Evolutionary conservation across 1,140 invertebrate genomes (phyloP).

Genomic region (Choristoneura fumiferana): DNA sequence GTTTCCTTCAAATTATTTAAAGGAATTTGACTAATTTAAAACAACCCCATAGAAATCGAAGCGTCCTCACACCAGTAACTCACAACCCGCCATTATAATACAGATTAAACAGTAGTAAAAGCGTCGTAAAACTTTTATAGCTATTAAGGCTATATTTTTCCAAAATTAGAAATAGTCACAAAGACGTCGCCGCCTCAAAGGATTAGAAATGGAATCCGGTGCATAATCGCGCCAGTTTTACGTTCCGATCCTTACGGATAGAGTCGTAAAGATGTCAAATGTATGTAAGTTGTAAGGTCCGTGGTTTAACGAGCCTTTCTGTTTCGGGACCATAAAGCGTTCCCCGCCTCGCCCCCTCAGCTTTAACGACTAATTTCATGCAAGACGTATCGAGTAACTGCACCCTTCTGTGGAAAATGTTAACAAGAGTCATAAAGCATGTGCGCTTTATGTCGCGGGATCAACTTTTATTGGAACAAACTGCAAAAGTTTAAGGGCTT

Average conservation of each 20-base stretch:
- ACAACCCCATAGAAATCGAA: constrained; percentile 5
- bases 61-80: constrained; percentile 39
- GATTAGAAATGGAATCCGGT: constrained; percentile 48
- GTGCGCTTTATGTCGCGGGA: constrained; percentile 1
- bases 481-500: neutral
- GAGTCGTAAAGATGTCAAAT: constrained; percentile 66
- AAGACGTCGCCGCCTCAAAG: constrained; percentile 45
- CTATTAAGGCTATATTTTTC: constrained; percentile 56
- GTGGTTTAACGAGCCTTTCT: constrained; percentile 42
- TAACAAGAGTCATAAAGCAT: constrained; percentile 28
- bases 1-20: constrained; percentile 8
- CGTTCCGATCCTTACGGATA: constrained; percentile 46
- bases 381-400: constrained; percentile 25
- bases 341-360: constrained; percentile 36
- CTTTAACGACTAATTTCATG: constrained; percentile 51
- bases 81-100: constrained; percentile 46
- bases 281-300: constrained; percentile 31
- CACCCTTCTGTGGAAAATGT: constrained; percentile 24
- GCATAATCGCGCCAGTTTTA: constrained; percentile 47
- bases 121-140: constrained; percentile 65
- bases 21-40: neutral
- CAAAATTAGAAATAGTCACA: constrained; percentile 60
- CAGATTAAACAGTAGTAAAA: constrained; percentile 74
- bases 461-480: neutral
- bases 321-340: constrained; percentile 51